phyloP scores from a whole-genome alignment of 1,140 invertebrate genomes.

The Drosophila pruinosa region DNA sequence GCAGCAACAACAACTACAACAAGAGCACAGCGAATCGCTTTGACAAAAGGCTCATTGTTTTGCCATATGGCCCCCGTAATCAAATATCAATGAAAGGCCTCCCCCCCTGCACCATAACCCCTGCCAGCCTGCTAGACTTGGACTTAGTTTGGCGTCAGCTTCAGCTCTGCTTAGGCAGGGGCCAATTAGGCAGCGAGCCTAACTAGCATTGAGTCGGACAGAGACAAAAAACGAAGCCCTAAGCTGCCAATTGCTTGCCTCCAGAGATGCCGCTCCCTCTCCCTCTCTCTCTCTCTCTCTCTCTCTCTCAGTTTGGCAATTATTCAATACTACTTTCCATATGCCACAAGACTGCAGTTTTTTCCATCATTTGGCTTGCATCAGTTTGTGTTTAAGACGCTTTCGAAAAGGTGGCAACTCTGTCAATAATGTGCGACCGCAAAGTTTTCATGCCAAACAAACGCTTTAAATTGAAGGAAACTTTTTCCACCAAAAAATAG shows the following conservation, averaged over 20 bases:
- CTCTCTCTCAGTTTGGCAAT: neutral
- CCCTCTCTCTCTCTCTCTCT: neutral
- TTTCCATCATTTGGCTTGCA: neutral
- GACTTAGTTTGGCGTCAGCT: constrained; percentile 11
- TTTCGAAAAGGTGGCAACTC: constrained; percentile 2
- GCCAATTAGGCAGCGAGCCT: constrained; percentile 18
- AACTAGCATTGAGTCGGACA: constrained; percentile 5
- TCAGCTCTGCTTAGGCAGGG: neutral
- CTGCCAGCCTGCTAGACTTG: neutral
- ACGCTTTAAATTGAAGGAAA: constrained; percentile 51
- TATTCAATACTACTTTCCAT: neutral
- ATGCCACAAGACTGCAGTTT: neutral
- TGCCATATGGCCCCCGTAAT: constrained; percentile 39
- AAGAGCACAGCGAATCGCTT: neutral
- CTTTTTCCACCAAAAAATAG: constrained; percentile 32
- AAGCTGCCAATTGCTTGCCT: neutral
- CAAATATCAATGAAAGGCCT: constrained; percentile 55
- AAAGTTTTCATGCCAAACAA: constrained; percentile 22
- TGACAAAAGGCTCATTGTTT: constrained; percentile 53
- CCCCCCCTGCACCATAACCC: neutral
- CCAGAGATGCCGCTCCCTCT: neutral
- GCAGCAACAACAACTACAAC: neutral
- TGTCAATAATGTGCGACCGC: neutral
- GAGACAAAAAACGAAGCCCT: neutral
- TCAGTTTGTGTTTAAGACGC: neutral